Conservation (phyloP, 2,113 vertebrate species). For the Psittacara wagleri region DNA sequence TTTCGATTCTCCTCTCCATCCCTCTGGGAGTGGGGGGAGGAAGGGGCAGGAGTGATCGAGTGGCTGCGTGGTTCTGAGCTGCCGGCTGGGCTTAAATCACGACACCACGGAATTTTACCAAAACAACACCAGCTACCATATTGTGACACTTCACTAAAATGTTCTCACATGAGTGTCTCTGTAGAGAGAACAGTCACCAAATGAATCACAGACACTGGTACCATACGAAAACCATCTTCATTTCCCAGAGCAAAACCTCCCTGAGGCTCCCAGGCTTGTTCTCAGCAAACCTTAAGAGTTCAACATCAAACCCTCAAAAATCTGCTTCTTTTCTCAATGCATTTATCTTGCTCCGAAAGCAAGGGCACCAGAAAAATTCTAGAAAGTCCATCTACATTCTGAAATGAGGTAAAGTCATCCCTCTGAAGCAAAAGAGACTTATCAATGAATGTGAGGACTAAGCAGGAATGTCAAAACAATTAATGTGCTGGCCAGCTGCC, state of each 20-base stretch:
- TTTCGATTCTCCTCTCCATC: no score
- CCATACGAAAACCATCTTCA: not conserved
- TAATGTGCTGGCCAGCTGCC: not conserved
- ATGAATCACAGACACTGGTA: not conserved
- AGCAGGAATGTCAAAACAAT: not conserved
- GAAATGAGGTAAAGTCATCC: not conserved
- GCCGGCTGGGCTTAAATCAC: no score
- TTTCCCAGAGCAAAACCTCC: not conserved
- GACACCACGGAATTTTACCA: not conserved
- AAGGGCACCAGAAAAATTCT: not conserved
- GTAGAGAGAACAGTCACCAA: not conserved
- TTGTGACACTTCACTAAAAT: not conserved
- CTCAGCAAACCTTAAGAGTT: not conserved
- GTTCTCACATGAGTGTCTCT: not conserved
- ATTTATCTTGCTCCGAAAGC: not conserved
- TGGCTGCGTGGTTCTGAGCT: no score
- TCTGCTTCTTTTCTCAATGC: not conserved
- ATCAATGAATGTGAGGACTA: not conserved
- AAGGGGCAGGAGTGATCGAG: no score
- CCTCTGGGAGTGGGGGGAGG: no score
- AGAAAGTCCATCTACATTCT: not conserved
- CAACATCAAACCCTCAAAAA: not conserved
- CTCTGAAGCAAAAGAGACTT: not conserved
- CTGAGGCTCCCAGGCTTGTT: not conserved
- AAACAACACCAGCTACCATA: not conserved